phyloP scores from a whole-genome alignment of 2,797 vertebrate genomes.

The Propithecus deckenii region DNA sequence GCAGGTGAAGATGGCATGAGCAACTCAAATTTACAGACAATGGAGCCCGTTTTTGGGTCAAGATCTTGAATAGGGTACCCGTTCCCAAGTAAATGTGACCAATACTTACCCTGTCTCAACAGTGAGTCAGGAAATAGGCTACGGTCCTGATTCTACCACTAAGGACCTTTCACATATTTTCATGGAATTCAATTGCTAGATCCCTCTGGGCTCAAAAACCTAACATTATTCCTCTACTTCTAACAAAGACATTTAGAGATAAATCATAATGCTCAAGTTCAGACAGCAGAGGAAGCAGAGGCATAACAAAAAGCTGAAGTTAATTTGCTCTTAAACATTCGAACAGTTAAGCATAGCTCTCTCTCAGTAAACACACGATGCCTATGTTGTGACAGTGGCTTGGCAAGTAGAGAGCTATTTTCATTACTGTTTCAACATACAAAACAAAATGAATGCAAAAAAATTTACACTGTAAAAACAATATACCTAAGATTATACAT shows the following conservation, averaged over 20 bases:
- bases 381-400: not conserved
- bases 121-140: not conserved
- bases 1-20: not conserved
- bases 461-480: not conserved
- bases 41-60: not conserved
- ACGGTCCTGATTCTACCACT: not conserved
- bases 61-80: not conserved
- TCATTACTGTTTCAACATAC: not conserved
- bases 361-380: not conserved
- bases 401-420: not conserved
- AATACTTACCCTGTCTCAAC: not conserved
- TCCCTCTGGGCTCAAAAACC: not conserved
- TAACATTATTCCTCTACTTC: not conserved
- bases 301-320: not conserved
- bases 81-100: not conserved
- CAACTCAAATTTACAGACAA: not conserved
- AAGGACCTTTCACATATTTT: not conserved
- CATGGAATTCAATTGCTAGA: not conserved
- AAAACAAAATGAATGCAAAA: not conserved
- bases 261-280: conserved; percentile 24
- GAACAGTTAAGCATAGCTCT: not conserved
- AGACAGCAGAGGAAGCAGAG: not conserved
- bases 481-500: not conserved
- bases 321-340: not conserved
- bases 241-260: not conserved